Conservation (phyloP, 2,113 vertebrate species). For the Agelaius tricolor region DNA sequence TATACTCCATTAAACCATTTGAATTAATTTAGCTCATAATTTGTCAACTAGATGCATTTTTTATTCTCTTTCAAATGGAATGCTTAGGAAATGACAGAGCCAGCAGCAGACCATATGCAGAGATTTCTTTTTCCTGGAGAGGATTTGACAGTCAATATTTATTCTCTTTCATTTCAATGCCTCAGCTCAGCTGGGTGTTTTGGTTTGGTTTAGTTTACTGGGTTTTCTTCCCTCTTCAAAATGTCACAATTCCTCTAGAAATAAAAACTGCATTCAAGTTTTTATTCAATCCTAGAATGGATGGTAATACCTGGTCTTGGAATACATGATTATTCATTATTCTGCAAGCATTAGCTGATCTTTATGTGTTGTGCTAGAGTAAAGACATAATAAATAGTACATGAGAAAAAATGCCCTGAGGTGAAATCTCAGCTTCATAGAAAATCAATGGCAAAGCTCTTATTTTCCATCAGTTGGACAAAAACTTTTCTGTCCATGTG, state of each 20-base stretch:
- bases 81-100: not conserved
- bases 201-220: not conserved
- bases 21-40: not conserved
- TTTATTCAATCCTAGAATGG: not conserved
- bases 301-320: not conserved
- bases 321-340: not conserved
- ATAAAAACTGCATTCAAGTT: not conserved
- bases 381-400: not conserved
- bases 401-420: not conserved
- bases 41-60: not conserved
- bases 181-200: not conserved
- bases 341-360: not conserved
- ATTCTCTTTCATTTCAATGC: not conserved
- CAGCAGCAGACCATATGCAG: not conserved
- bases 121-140: not conserved
- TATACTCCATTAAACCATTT: not conserved
- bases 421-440: not conserved
- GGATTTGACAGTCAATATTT: not conserved
- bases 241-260: not conserved
- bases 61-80: not conserved
- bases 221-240: not conserved
- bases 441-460: slow-evolving; percentile 4
- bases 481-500: not conserved
- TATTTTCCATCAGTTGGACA: not conserved
- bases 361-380: not conserved